phyloP scores from a whole-genome alignment of 2,797 vertebrate genomes.

The Masticophis lateralis region DNA sequence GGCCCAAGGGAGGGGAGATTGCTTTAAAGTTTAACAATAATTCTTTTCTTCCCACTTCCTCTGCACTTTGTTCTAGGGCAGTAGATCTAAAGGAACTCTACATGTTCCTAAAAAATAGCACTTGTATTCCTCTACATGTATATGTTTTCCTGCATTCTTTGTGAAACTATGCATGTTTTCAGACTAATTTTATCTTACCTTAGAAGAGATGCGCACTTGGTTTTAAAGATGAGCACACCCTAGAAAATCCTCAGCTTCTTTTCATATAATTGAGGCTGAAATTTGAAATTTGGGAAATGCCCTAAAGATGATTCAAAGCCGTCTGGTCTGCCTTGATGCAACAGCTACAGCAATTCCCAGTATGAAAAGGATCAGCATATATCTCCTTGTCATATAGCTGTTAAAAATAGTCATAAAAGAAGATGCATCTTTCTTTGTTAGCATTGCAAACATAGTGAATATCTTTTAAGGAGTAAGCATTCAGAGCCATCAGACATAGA shows the following conservation, averaged over 20 bases:
- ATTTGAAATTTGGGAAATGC: not conserved
- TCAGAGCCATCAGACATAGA: not conserved
- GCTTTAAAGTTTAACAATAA: not conserved
- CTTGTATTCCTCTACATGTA: not conserved
- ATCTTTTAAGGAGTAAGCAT: not conserved
- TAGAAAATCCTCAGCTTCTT: not conserved
- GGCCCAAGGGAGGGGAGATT: not conserved
- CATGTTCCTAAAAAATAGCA: not conserved
- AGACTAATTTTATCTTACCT: not conserved
- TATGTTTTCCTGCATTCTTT: not conserved
- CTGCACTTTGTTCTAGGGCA: not conserved
- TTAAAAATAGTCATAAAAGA: not conserved
- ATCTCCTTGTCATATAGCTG: not conserved
- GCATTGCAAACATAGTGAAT: not conserved
- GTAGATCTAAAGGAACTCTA: not conserved
- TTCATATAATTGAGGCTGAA: not conserved
- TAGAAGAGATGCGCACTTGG: not conserved
- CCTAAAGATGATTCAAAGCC: not conserved
- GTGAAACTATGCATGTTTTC: not conserved
- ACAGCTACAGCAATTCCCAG: not conserved
- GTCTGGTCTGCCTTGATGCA: not conserved
- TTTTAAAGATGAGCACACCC: not conserved
- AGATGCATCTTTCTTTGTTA: not conserved
- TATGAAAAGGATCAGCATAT: not conserved
- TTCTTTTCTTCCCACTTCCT: not conserved